Evolutionary conservation across 1,140 invertebrate species (phyloP).

Genomic region (Trissolcus basalis): DNA sequence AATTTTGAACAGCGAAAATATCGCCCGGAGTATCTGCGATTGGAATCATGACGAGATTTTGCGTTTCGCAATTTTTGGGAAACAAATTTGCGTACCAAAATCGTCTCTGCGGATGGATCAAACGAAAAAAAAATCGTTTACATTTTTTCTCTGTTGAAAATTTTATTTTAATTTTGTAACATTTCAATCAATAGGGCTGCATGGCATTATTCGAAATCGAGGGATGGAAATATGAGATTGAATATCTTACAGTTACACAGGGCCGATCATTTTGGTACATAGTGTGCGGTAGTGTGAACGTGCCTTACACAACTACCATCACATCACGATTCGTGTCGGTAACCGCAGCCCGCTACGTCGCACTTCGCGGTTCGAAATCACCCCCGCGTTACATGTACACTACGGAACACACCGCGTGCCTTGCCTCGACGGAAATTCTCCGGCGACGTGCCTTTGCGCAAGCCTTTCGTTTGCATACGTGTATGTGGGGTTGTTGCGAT

Average conservation of each 20-base stretch:
- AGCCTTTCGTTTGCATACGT: constrained; percentile 58
- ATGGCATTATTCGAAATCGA: constrained; percentile 43
- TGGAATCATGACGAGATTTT: constrained; percentile 7
- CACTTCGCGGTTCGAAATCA: constrained; percentile 59
- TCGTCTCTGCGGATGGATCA: too few relatives aligned
- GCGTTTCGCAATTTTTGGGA: constrained; percentile 15
- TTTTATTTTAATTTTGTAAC: neutral
- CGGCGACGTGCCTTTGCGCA: constrained; percentile 57
- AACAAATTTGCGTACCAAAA: neutral
- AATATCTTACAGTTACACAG: constrained; percentile 51
- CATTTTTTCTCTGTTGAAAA: too few relatives aligned
- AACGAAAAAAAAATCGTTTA: too few relatives aligned
- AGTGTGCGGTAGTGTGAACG: constrained; percentile 29
- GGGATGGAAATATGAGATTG: constrained; percentile 55
- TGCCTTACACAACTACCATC: constrained; percentile 55
- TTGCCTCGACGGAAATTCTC: constrained; percentile 58
- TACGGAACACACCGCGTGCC: constrained; percentile 58
- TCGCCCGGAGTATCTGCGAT: constrained; percentile 3
- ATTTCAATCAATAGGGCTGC: constrained; percentile 31
- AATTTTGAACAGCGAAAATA: constrained; percentile 23
- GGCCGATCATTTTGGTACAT: constrained; percentile 48
- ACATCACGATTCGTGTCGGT: constrained; percentile 54
- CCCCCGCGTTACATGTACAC: constrained; percentile 56
- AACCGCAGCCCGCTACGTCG: constrained; percentile 59
- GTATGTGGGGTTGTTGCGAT: constrained; percentile 51